Conservation (phyloP, 2,113 vertebrate species). For the Athene noctua region DNA sequence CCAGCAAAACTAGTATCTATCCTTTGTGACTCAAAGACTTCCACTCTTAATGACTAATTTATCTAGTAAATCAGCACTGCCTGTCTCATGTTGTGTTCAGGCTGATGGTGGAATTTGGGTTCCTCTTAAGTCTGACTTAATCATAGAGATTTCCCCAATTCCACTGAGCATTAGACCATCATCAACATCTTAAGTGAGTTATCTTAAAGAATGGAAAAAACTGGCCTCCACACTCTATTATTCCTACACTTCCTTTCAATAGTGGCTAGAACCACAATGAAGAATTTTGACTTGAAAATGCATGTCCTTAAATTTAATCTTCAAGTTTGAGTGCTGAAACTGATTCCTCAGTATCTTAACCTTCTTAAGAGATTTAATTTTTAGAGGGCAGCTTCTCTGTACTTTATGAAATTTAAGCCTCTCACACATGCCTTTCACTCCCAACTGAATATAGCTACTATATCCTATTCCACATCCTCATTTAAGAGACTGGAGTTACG, state of each 20-base stretch:
- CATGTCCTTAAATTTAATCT: background rate
- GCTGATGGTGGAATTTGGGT: background rate
- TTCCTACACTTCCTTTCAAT: background rate
- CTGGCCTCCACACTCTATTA: background rate
- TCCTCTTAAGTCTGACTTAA: background rate
- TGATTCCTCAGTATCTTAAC: background rate
- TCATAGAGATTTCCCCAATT: background rate
- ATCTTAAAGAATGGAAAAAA: background rate
- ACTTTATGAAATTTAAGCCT: background rate
- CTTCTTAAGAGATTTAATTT: conserved; percentile 35
- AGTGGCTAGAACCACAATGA: background rate
- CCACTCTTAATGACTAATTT: background rate
- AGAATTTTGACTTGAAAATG: background rate
- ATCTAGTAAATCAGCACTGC: background rate
- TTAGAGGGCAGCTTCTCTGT: background rate
- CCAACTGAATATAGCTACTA: background rate
- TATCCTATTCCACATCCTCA: background rate
- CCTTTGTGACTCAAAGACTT: background rate
- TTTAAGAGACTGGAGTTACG: background rate
- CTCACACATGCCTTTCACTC: background rate
- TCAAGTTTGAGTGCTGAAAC: background rate
- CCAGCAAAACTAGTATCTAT: background rate
- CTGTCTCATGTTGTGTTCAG: background rate
- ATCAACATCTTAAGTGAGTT: background rate
- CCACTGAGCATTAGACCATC: background rate